phyloP scores from a whole-genome alignment of 1,140 invertebrate species.

The Lepidurus couesii region DNA sequence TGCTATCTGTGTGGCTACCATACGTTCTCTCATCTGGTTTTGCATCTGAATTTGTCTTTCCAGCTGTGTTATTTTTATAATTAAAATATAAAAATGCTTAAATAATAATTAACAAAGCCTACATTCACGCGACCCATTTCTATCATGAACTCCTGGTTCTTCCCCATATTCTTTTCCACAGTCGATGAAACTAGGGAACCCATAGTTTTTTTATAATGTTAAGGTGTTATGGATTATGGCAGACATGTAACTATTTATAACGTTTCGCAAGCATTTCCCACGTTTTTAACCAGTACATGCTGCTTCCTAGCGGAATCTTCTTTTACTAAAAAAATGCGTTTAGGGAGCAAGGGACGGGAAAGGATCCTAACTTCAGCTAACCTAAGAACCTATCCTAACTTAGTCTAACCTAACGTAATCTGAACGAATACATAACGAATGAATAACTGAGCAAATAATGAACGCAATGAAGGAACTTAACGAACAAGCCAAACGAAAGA shows the following conservation, averaged over 20 bases:
- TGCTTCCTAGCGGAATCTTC: too few relatives aligned
- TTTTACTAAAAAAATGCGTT: not conserved
- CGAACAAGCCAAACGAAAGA: too few relatives aligned
- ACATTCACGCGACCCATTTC: constrained; percentile 60
- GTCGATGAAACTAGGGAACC: constrained; percentile 45
- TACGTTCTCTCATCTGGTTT: constrained; percentile 67
- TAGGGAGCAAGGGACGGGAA: not conserved
- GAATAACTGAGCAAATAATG: too few relatives aligned
- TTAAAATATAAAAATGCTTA: constrained; percentile 26
- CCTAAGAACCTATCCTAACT: too few relatives aligned
- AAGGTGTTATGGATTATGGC: not conserved
- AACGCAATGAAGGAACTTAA: too few relatives aligned
- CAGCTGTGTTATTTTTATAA: constrained; percentile 46
- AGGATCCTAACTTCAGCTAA: too few relatives aligned
- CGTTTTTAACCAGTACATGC: too few relatives aligned
- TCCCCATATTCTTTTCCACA: constrained; percentile 53
- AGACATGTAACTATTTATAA: not conserved
- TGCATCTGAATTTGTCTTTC: constrained; percentile 71
- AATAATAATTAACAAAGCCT: constrained; percentile 35
- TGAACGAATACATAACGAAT: too few relatives aligned
- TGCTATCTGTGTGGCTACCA: constrained; percentile 64
- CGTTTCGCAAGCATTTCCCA: not conserved
- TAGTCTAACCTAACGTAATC: too few relatives aligned
- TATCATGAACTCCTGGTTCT: constrained; percentile 65
- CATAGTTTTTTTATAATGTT: constrained; percentile 37